A percentile compares a stretch with the other conserved stretches of the same genome.
Conservation (phyloP, 2,888 invertebrate species). For the Hyles lineata region DNA sequence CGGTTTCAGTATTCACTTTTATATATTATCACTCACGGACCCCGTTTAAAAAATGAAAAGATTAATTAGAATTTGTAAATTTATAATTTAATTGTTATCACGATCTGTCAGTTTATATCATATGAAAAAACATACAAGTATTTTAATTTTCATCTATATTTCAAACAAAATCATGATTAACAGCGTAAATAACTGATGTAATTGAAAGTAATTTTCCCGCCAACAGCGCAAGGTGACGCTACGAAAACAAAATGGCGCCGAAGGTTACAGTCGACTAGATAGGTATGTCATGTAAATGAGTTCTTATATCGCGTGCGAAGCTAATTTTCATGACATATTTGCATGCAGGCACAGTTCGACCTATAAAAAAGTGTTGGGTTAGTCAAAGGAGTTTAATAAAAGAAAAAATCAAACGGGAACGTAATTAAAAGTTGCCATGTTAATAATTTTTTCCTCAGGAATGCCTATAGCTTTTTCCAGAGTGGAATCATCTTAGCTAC, state of each 20-base stretch:
- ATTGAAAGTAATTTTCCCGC: conserved; percentile 35
- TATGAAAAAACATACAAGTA: no score
- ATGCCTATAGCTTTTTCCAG: not conserved
- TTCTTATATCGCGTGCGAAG: conserved; percentile 34
- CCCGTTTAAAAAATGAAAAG: no score
- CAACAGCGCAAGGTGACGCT: conserved; percentile 33
- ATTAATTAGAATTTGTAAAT: no score
- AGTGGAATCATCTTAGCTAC: not conserved
- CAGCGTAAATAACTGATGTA: conserved; percentile 31
- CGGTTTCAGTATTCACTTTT: no score
- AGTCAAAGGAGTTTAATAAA: conserved; percentile 25
- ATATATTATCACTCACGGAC: no score
- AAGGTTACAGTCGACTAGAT: conserved; percentile 55
- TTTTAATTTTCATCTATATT: no score
- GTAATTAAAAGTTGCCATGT: conserved; percentile 22
- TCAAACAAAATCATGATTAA: conserved; percentile 33
- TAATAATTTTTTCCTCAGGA: conserved; percentile 6
- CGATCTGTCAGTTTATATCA: no score
- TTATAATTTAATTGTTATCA: not conserved
- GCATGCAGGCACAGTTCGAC: conserved; percentile 33
- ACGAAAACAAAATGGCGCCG: conserved; percentile 40
- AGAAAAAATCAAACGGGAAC: conserved; percentile 22
- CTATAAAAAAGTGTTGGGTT: conserved; percentile 22
- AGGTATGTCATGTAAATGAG: conserved; percentile 49
- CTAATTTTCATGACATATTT: conserved; percentile 34